Evolutionary conservation across 64 coral and sea anemone species (phyloP).

Genomic region (Orbicella faveolata): DNA sequence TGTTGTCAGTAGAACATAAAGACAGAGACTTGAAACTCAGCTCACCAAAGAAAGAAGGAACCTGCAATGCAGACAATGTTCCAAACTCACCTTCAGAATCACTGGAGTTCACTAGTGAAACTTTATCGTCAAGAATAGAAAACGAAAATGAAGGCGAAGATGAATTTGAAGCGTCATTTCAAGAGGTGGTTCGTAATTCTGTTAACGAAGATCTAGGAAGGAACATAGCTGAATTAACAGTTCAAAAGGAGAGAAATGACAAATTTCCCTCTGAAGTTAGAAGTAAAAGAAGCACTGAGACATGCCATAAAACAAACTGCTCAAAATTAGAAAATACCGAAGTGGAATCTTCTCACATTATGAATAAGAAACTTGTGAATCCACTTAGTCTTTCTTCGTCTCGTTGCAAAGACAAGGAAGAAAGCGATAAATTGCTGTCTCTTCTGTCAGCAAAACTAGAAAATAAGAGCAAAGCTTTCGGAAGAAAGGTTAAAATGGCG

Average conservation of each 20-base stretch:
- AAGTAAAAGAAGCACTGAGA: background rate
- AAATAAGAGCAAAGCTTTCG: background rate
- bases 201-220: background rate
- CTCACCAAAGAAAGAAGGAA: background rate
- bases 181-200: background rate
- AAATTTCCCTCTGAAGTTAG: background rate
- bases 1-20: background rate
- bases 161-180: conserved; percentile 32
- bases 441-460: background rate
- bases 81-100: background rate
- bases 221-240: background rate
- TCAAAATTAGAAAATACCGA: background rate
- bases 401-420: background rate
- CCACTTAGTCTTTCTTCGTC: background rate
- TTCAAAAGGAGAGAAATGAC: background rate
- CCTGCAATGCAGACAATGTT: background rate
- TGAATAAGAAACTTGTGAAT: background rate
- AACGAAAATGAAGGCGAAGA: background rate
- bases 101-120: background rate
- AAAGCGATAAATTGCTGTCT: background rate
- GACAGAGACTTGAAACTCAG: background rate
- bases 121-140: background rate
- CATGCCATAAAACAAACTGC: background rate
- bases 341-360: background rate
- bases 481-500: background rate